Conservation (phyloP, 2,113 vertebrate species). For the Anguilla japonica region DNA sequence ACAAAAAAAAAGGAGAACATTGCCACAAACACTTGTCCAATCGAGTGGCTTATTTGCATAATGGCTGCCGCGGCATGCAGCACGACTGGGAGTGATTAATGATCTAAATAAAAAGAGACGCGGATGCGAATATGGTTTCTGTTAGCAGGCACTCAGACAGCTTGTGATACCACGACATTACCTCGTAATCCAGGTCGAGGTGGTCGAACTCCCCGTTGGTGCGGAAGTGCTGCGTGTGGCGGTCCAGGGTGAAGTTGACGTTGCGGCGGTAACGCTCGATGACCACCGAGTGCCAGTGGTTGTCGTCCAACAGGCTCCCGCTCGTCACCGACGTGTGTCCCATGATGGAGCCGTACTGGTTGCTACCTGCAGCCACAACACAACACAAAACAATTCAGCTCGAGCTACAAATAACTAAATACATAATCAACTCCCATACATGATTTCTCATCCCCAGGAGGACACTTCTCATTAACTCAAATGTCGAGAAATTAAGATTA, state of each 20-base stretch:
- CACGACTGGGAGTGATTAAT: too few relatives aligned
- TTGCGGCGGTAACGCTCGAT: conserved; percentile 88
- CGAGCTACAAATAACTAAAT: not conserved
- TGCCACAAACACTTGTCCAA: not conserved
- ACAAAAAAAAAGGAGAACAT: not conserved
- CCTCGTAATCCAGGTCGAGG: conserved; percentile 94
- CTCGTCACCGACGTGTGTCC: conserved; percentile 87
- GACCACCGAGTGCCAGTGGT: conserved; percentile 91
- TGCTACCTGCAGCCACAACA: conserved; percentile 79
- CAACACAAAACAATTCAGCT: not conserved
- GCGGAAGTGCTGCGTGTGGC: conserved; percentile 85
- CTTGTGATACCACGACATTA: conserved; percentile 41
- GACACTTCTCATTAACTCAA: not conserved
- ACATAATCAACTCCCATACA: not conserved
- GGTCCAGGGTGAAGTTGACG: conserved; percentile 92
- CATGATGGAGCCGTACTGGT: conserved; percentile 90
- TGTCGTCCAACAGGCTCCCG: conserved; percentile 91
- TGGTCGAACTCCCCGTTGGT: conserved; percentile 97
- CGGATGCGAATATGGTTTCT: too few relatives aligned
- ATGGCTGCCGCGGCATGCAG: not conserved
- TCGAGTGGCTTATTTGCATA: not conserved
- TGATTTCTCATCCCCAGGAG: not conserved
- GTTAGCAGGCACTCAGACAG: not conserved
- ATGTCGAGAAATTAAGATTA: not conserved
- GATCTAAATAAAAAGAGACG: too few relatives aligned